These are phyloP conservation scores for Sus cebifrons DNA, from an alignment of 2,797 vertebrate species.

Conservation along the genomic window DNA sequence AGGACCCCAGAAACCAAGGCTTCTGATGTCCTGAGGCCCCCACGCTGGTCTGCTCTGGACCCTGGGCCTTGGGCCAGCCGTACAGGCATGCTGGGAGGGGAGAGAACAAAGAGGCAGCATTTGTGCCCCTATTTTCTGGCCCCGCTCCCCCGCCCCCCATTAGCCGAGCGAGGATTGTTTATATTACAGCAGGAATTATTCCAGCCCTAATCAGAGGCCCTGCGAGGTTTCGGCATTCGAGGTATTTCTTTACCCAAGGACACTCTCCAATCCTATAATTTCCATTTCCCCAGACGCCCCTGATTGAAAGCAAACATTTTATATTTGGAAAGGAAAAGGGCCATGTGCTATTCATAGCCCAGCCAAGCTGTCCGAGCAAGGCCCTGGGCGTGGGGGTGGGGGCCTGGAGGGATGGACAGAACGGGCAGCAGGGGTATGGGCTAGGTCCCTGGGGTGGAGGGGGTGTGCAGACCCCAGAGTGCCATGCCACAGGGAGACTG, in stretches of 20 bases:
- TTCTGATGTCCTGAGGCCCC: neutral
- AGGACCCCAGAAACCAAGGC: neutral
- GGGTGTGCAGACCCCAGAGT: neutral
- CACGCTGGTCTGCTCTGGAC: neutral
- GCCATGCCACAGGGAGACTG: neutral
- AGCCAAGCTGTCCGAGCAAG: constrained; percentile 54
- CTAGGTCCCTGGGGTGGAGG: too few relatives aligned
- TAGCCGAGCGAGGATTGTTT: constrained; percentile 80
- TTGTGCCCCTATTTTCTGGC: constrained; percentile 65
- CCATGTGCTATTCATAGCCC: constrained; percentile 74
- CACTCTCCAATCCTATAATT: constrained; percentile 82
- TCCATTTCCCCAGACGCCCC: constrained; percentile 76
- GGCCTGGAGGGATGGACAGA: neutral
- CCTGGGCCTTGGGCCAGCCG: neutral
- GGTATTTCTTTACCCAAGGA: constrained; percentile 84
- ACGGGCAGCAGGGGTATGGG: neutral
- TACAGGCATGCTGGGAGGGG: neutral
- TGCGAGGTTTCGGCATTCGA: constrained; percentile 82
- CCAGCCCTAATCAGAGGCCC: constrained; percentile 83
- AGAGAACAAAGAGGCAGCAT: constrained; percentile 75
- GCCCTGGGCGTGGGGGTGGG: neutral
- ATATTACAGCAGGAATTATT: constrained; percentile 84
- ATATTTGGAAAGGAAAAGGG: constrained; percentile 80
- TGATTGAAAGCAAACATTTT: constrained; percentile 77
- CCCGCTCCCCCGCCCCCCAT: constrained; percentile 80